phyloP scores from a whole-genome alignment of 2,797 vertebrate genomes.

The Manis crassicaudata region DNA sequence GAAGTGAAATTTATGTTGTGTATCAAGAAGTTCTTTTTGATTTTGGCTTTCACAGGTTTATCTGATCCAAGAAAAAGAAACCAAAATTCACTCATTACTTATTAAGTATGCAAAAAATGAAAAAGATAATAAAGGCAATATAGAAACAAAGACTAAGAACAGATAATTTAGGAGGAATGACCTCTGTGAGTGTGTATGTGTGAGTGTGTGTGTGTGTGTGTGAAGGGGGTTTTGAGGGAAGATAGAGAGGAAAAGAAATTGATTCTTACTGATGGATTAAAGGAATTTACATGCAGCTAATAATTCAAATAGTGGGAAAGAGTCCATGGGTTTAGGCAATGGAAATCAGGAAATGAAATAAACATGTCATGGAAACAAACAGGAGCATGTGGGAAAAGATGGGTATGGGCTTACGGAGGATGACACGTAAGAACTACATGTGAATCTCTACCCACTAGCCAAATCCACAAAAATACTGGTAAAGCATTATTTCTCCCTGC shows the following conservation, averaged over 20 bases:
- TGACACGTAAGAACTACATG: not conserved
- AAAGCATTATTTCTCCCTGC: not conserved
- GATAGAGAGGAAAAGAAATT: not conserved
- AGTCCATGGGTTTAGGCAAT: not conserved
- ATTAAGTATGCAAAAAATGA: not conserved
- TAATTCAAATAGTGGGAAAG: not conserved
- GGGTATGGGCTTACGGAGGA: not conserved
- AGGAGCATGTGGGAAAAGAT: not conserved
- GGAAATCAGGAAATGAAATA: not conserved
- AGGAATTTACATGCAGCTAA: not conserved
- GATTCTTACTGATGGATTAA: not conserved
- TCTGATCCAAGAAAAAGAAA: not conserved
- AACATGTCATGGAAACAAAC: not conserved
- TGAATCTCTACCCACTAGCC: not conserved
- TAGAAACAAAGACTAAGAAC: not conserved
- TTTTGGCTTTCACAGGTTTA: not conserved
- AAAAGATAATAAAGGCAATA: not conserved
- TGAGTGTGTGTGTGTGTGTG: fast-evolving
- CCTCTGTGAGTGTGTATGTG: fast-evolving
- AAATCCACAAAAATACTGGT: not conserved
- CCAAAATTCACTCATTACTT: not conserved
- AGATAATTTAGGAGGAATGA: not conserved
- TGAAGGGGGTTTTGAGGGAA: not conserved
- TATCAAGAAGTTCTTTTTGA: not conserved
- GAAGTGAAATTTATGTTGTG: not conserved